Evolutionary conservation across 2,888 invertebrate species (phyloP), one percentile per base, ranked within the genome.

Genomic region (Seira sanloemensis): DNA sequence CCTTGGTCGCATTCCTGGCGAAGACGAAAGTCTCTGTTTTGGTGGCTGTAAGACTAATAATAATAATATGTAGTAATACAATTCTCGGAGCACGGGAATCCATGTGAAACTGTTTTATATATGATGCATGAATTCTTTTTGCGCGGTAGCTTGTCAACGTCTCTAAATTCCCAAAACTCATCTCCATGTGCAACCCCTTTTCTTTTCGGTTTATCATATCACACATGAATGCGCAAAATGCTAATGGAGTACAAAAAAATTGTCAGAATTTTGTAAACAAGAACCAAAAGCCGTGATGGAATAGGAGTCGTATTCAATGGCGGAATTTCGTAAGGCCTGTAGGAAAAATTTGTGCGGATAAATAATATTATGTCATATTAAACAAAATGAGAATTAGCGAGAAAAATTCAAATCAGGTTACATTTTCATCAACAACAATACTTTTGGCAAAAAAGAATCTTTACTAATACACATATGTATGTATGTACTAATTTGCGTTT

Each of bases 211-310:
- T 78, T 78, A 78, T 78, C 78, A 58, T 69, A 62, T 78, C 69
- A 78, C 78, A 69, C 78, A 78, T 78, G 78, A 78, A 68, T 78
- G 78, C 58, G n/a, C 78, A n/a, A n/a, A n/a, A 69, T 27, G 69
- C 78, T 69, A 78, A 78, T 62, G 5, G 65, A 46, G 46, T 50
- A 37, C 7, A 26, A 7, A 68, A 50, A 77, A 68, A 16, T 26
- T 4, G 62, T 19, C 24, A n/a, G 37, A 9, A 37, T 37, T 37
- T 37, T 37, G 9, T 4, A 9, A 37, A 9, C 0, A n/a, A 37
- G 19, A 19, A 18, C 1, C 7, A 68, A 27, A 68, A 26, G 27
- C 68, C n/a, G n/a, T n/a, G n/a, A n/a, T n/a, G n/a, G n/a, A n/a
- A n/a, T n/a, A n/a, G n/a, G n/a, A n/a, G n/a, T n/a, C n/a, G n/a